Evolutionary conservation across 2,888 invertebrate genomes (phyloP).

Genomic region (Bombylius major): DNA sequence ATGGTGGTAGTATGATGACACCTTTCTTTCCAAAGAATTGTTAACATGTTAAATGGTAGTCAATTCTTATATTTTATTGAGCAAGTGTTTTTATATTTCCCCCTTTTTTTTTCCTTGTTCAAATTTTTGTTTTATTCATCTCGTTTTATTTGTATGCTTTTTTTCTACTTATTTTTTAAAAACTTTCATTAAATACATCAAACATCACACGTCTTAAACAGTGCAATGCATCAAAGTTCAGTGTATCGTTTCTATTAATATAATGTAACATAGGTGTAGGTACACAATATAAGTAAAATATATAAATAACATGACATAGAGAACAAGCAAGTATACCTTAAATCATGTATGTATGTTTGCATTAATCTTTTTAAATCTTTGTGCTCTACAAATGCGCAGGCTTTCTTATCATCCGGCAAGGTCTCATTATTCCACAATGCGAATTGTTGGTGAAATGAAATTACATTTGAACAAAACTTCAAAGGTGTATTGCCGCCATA

Average conservation of each 20-base stretch:
- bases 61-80: too few species aligned
- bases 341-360: not conserved
- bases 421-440: constrained; percentile 13
- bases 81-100: too few species aligned
- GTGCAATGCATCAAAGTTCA: not conserved
- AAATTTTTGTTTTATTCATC: not conserved
- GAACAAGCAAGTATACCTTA: not conserved
- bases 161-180: not conserved
- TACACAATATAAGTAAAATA: not conserved
- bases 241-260: not conserved
- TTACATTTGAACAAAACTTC: constrained; percentile 7
- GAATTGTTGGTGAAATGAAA: constrained; percentile 12
- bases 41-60: not conserved
- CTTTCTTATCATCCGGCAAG: constrained; percentile 8
- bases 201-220: not conserved
- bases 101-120: not conserved
- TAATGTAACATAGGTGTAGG: not conserved
- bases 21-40: constrained; percentile 6
- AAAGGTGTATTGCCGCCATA: constrained; percentile 6
- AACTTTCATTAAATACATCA: not conserved
- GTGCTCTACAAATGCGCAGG: constrained; percentile 6
- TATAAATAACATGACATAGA: not conserved
- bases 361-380: constrained; percentile 5
- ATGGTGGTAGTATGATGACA: constrained; percentile 1
- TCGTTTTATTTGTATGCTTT: not conserved